Percentiles rank a stretch among this genome's conserved stretches.
Evolutionary conservation across 1,140 invertebrate species (phyloP).

Genomic region (Calephelis nemesis): DNA sequence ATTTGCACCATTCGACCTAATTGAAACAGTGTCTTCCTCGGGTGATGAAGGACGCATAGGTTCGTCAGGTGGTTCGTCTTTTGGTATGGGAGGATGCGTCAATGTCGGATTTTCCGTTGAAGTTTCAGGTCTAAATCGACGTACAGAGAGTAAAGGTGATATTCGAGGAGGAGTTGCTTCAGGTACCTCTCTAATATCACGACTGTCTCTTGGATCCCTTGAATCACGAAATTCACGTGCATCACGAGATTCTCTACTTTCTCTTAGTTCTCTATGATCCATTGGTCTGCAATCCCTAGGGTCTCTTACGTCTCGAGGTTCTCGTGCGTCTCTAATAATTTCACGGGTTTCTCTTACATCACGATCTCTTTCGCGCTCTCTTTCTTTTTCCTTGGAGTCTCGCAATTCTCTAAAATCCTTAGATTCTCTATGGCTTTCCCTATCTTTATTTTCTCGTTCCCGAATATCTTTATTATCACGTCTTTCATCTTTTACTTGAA

Average conservation of each 20-base stretch:
- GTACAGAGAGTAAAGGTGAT: constrained; percentile 69
- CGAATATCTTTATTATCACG: constrained; percentile 55
- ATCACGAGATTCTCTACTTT: constrained; percentile 51
- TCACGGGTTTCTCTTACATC: constrained; percentile 54
- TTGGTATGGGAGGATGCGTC: constrained; percentile 70
- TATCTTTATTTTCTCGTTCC: constrained; percentile 61
- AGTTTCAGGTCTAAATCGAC: constrained; percentile 68
- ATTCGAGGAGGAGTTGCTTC: constrained; percentile 74
- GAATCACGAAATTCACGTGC: constrained; percentile 52
- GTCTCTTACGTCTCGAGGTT: constrained; percentile 46
- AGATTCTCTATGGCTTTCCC: constrained; percentile 54
- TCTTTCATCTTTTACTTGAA: constrained; percentile 60
- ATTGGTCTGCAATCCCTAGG: constrained; percentile 47
- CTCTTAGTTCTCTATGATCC: constrained; percentile 53
- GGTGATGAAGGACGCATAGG: constrained; percentile 71
- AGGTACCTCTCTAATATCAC: constrained; percentile 57
- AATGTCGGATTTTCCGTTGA: constrained; percentile 55
- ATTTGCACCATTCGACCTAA: constrained; percentile 76
- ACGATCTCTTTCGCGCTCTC: constrained; percentile 46
- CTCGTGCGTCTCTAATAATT: constrained; percentile 47
- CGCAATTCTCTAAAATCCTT: constrained; percentile 49
- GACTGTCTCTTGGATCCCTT: constrained; percentile 51
- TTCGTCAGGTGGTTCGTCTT: constrained; percentile 78
- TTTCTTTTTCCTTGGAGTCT: constrained; percentile 51
- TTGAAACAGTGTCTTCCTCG: constrained; percentile 72